These are phyloP conservation scores for Hippocampus mohnikei DNA, from an alignment of 2,113 vertebrate genomes.

Conservation along the genomic window DNA sequence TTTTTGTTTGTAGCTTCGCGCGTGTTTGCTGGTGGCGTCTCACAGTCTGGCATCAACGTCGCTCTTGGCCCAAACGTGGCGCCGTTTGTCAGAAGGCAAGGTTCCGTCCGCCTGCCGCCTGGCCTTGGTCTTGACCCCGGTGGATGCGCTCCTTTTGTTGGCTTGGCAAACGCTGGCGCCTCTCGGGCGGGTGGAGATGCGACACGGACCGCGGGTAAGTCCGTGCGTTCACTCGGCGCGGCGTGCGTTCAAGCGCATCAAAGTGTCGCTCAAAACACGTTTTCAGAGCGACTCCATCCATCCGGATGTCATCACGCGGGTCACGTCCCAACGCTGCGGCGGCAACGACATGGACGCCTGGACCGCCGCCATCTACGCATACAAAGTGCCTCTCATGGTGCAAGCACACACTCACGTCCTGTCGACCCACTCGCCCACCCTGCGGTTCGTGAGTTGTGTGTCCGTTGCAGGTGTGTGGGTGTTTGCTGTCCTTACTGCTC, in stretches of 20 bases:
- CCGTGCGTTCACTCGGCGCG: neutral
- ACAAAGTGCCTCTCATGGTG: conserved; percentile 89
- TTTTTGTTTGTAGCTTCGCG: conserved; percentile 64
- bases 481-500: conserved; percentile 83
- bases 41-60: neutral
- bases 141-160: conserved; percentile 85
- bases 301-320: conserved; percentile 72
- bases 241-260: neutral
- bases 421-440: neutral
- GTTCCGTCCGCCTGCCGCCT: conserved; percentile 69
- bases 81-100: too few relatives aligned
- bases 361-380: conserved; percentile 83
- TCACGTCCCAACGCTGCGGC: conserved; percentile 80
- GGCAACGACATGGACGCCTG: conserved; percentile 84
- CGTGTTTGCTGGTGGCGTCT: neutral
- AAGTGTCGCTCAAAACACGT: neutral
- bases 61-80: neutral
- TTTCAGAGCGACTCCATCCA: conserved; percentile 76
- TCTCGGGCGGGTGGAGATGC: conserved; percentile 80
- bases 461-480: conserved; percentile 72
- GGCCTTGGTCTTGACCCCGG: conserved; percentile 71
- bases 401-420: neutral
- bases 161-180: conserved; percentile 90
- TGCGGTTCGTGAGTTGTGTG: neutral
- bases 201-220: conserved; percentile 80